These are phyloP conservation scores for Cantharis flavilabris DNA, from an alignment of 2,888 invertebrate genomes.

Conservation along the genomic window DNA sequence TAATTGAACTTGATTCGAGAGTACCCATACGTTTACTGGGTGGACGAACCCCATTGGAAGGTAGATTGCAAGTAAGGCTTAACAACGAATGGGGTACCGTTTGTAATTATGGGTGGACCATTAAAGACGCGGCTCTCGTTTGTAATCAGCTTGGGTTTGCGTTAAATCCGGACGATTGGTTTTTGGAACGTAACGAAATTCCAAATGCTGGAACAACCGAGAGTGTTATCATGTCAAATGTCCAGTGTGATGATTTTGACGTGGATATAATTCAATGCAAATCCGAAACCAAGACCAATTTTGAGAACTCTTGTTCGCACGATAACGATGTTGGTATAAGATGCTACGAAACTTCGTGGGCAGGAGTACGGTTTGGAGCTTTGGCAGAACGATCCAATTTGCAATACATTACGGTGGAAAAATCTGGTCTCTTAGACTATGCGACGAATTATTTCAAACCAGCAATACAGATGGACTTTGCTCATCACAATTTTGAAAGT, in stretches of 20 bases:
- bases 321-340: constrained; percentile 86
- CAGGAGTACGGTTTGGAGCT: constrained; percentile 88
- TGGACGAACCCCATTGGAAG: constrained; percentile 81
- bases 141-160: constrained; percentile 94
- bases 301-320: constrained; percentile 87
- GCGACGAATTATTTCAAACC: constrained; percentile 86
- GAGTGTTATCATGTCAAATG: constrained; percentile 81
- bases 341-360: constrained; percentile 92
- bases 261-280: constrained; percentile 86
- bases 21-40: constrained; percentile 81
- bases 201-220: constrained; percentile 78
- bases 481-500: constrained; percentile 80
- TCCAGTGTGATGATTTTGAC: constrained; percentile 90
- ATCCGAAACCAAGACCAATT: constrained; percentile 75
- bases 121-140: constrained; percentile 86
- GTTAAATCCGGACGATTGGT: constrained; percentile 91
- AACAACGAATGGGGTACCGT: constrained; percentile 95
- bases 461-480: constrained; percentile 86
- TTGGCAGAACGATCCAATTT: constrained; percentile 85
- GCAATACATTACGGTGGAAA: constrained; percentile 86
- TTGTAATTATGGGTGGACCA: constrained; percentile 95
- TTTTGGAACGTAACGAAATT: constrained; percentile 79
- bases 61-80: constrained; percentile 82
- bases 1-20: constrained; percentile 64
- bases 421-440: constrained; percentile 93